Conservation (phyloP, 2,888 invertebrate genomes). For the Drosophila neutralis region DNA sequence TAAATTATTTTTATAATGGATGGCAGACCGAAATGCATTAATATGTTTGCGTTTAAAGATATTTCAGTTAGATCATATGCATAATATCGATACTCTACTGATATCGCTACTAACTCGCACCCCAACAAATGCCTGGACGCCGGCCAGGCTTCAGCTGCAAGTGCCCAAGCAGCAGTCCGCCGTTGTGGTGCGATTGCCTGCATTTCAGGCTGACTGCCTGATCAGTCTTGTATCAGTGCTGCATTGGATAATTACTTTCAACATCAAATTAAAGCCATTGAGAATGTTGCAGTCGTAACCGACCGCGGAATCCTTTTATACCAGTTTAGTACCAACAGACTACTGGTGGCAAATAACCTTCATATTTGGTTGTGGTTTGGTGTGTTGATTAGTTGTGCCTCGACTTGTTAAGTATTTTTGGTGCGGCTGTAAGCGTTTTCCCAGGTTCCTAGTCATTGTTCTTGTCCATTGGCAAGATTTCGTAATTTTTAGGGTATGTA, state of each 20-base stretch:
- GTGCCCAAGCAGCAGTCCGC: conserved; percentile 23
- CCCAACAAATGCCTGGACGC: conserved; percentile 41
- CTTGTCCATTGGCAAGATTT: not conserved
- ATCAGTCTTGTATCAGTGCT: not conserved
- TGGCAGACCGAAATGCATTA: too few species aligned
- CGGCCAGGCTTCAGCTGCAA: conserved; percentile 31
- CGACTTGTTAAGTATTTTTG: not conserved
- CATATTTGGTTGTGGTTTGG: not conserved
- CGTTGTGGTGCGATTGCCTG: not conserved
- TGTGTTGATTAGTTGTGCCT: not conserved
- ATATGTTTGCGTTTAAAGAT: too few species aligned
- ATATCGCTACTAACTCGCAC: conserved; percentile 7
- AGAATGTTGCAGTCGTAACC: too few species aligned
- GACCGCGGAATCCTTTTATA: not conserved
- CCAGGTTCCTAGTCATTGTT: too few species aligned
- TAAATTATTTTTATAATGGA: too few species aligned
- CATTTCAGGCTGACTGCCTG: not conserved
- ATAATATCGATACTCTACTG: too few species aligned
- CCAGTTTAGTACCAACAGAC: not conserved
- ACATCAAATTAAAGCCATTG: not conserved
- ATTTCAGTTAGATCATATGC: too few species aligned
- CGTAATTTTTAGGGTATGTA: not conserved
- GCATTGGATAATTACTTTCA: not conserved
- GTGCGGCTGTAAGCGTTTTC: not conserved
- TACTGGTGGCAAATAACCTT: not conserved